Base-by-base conservation (phyloP, 1,140 invertebrate species). In the Brachionus rotundiformis region DNA sequence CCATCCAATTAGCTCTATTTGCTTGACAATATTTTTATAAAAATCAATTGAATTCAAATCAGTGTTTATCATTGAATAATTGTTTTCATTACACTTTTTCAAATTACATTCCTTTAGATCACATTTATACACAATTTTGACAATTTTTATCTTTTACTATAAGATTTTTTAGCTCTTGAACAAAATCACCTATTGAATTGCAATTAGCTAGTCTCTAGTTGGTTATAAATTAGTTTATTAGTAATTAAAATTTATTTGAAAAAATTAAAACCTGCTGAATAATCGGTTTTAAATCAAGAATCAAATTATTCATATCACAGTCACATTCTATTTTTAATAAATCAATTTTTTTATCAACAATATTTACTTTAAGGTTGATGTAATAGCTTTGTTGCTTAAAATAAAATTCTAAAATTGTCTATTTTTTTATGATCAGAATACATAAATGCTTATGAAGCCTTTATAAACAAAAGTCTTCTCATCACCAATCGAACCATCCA, bases 31-130 rank as follows among this genome's bases (percentile, higher is more conserved):
- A 44, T 33, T 41, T n/a, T 44, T 73, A 44, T 73, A 73, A 73
- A 47, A 73, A 44, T 73, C 68, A 47, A 44, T 73, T 10, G 68
- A 73, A 73, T 73, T 27, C n/a, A 73, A 25, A 7, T 73, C 68
- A 25, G 44, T 68, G 7, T 73, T 73, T 44, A 11, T 19, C 11
- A 25, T 13, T 0, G 31, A 33, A 25, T 16, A 13, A 13, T 39
- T 11, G 10, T 33, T n/a, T 23, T 73, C 19, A 19, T 25, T 4
- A 44, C 11, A 41, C 44, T 73, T 73, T 73, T 73, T 73, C 16
- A 73, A 3, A 27, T 73, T 73, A 10, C 6, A 44, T 44, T 73
- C 68, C 63, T 68, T 68, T n/a, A 54, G 23, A 19, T 19, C n/a
- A 23, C 8, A n/a, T 19, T 54, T 54, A 19, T 19, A 16, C 1